These are phyloP conservation scores for Neoitamus cyanurus DNA, from an alignment of 2,888 invertebrate species.

Conservation along the genomic window DNA sequence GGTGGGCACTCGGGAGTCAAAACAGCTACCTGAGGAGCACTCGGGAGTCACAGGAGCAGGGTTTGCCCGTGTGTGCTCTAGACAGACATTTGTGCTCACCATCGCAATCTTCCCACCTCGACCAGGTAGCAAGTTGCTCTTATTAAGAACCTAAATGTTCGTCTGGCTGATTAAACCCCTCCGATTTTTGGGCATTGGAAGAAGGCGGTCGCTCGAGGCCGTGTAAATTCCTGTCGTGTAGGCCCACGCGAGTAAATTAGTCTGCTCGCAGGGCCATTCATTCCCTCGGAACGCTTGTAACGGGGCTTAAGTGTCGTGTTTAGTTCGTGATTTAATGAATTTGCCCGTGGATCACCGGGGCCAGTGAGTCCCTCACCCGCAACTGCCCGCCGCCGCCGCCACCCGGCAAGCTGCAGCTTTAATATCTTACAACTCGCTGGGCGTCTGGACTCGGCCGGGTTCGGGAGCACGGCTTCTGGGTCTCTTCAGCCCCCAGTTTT, in stretches of 20 bases:
- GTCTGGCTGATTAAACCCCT: neutral
- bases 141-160: neutral
- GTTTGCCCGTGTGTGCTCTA: neutral
- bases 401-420: neutral
- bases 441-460: neutral
- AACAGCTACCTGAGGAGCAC: too few species aligned
- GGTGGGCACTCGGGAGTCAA: too few species aligned
- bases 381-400: neutral
- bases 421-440: conserved; percentile 2
- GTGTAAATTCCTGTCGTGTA: neutral
- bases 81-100: neutral
- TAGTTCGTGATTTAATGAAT: conserved; percentile 38
- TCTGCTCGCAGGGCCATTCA: conserved; percentile 3
- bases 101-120: neutral
- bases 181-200: conserved; percentile 14
- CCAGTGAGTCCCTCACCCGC: neutral
- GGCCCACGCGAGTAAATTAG: conserved; percentile 40
- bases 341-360: neutral
- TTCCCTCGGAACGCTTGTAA: conserved; percentile 19
- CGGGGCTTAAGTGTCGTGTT: conserved; percentile 30
- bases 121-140: neutral
- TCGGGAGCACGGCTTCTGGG: conserved; percentile 19
- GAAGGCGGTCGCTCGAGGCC: neutral
- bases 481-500: neutral
- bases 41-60: too few species aligned